phyloP scores from a whole-genome alignment of 2,797 vertebrate genomes.

The Enteromius treurensis region DNA sequence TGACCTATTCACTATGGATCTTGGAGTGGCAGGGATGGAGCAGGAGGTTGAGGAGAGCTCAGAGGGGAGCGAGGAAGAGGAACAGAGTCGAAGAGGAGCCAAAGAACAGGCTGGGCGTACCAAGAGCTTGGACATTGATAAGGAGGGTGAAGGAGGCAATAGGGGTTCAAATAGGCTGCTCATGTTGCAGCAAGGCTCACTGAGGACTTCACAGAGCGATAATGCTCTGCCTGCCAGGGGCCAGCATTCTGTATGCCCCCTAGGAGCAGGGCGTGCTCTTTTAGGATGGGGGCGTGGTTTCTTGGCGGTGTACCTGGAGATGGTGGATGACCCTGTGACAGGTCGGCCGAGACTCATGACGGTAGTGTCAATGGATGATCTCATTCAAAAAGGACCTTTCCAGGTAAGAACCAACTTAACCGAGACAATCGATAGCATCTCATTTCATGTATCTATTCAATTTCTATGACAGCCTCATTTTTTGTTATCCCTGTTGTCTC shows the following conservation, averaged over 20 bases:
- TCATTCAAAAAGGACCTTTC: constrained; percentile 84
- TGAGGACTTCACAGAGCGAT: constrained; percentile 83
- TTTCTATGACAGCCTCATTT: neutral
- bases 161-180: constrained; percentile 67
- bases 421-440: neutral
- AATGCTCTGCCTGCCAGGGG: constrained; percentile 75
- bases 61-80: constrained; percentile 75
- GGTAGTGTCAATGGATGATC: constrained; percentile 83
- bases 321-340: constrained; percentile 82
- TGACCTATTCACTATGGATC: constrained; percentile 85
- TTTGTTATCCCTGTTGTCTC: neutral
- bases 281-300: constrained; percentile 87
- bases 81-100: constrained; percentile 76
- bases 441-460: neutral
- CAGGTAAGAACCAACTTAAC: constrained; percentile 66
- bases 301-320: constrained; percentile 79
- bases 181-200: constrained; percentile 71
- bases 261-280: constrained; percentile 75
- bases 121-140: constrained; percentile 83
- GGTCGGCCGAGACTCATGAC: constrained; percentile 81
- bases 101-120: constrained; percentile 83
- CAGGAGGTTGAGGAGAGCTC: constrained; percentile 64
- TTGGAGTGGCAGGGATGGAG: constrained; percentile 57
- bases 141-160: constrained; percentile 70
- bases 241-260: constrained; percentile 62